A percentile compares a stretch with the other conserved stretches of the same genome.
phyloP scores from a whole-genome alignment of 2,797 vertebrate genomes.

The Rhinichthys osculus region DNA sequence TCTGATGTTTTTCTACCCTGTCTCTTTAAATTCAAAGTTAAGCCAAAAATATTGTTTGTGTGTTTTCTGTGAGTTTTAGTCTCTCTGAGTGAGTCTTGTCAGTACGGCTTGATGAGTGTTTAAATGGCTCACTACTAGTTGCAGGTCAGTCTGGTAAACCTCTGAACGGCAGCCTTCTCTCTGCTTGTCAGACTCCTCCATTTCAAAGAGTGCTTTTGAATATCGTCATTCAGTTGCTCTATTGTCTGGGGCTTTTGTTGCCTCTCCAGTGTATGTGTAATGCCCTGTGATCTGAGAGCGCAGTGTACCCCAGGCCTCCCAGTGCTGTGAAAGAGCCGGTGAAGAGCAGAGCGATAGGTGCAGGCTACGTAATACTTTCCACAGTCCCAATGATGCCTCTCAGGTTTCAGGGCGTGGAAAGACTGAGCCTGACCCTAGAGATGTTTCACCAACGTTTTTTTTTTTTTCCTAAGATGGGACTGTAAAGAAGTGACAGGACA shows the following conservation, averaged over 20 bases:
- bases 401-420: conserved; percentile 52
- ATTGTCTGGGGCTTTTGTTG: conserved; percentile 53
- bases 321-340: conserved; percentile 42
- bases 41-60: not conserved
- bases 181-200: conserved; percentile 43
- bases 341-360: conserved; percentile 50
- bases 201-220: conserved; percentile 60
- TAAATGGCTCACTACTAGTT: conserved; percentile 9
- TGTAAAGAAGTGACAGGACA: not conserved
- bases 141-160: conserved; percentile 30
- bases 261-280: conserved; percentile 46
- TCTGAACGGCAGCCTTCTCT: conserved; percentile 20
- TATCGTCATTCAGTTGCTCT: conserved; percentile 44
- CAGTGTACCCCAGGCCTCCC: conserved; percentile 37
- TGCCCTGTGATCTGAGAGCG: conserved; percentile 52
- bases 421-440: conserved; percentile 24
- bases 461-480: not conserved
- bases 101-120: not conserved
- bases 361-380: conserved; percentile 35
- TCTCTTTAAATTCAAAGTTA: not conserved
- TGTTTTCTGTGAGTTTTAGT: not conserved
- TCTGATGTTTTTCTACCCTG: not conserved
- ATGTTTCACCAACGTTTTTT: not conserved
- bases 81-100: conserved; percentile 8
- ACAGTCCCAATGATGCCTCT: conserved; percentile 30